A percentile compares a stretch with the other conserved stretches of the same genome.
Conservation (phyloP, 2,113 vertebrate species). For the Sitta europaea region DNA sequence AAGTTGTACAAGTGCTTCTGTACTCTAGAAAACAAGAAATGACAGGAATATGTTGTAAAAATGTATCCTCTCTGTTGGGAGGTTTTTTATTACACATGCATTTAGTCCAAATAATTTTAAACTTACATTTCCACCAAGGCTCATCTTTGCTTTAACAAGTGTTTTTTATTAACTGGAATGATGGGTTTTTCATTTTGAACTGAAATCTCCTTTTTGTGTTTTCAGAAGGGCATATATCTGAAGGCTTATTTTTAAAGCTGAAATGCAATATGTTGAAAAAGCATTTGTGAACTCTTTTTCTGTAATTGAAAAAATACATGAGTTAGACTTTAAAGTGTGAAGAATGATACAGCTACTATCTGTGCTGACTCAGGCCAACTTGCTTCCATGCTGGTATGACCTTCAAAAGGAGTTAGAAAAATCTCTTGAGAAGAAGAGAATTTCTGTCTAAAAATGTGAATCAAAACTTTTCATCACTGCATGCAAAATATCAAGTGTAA, state of each 20-base stretch:
- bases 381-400: constrained; percentile 61
- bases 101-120: constrained; percentile 72
- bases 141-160: constrained; percentile 72
- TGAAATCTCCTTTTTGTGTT: constrained; percentile 57
- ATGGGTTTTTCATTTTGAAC: constrained; percentile 60
- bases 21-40: constrained; percentile 65
- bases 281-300: constrained; percentile 59
- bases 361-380: constrained; percentile 63
- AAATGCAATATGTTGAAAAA: constrained; percentile 69
- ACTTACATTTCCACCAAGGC: constrained; percentile 69
- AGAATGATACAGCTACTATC: constrained; percentile 58
- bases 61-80: constrained; percentile 67
- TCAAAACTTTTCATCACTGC: constrained; percentile 43
- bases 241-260: constrained; percentile 69
- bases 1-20: constrained; percentile 49
- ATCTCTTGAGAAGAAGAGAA: constrained; percentile 30
- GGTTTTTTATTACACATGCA: constrained; percentile 70
- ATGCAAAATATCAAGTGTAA: constrained; percentile 35
- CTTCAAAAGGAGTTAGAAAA: constrained; percentile 53
- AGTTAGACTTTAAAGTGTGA: constrained; percentile 53
- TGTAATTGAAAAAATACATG: constrained; percentile 58
- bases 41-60: constrained; percentile 61
- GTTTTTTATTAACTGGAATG: constrained; percentile 68
- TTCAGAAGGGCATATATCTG: constrained; percentile 63
- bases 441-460: constrained; percentile 25